These are phyloP conservation scores for Lagodon rhomboides DNA, from an alignment of 2,797 vertebrate genomes.

Conservation along the genomic window DNA sequence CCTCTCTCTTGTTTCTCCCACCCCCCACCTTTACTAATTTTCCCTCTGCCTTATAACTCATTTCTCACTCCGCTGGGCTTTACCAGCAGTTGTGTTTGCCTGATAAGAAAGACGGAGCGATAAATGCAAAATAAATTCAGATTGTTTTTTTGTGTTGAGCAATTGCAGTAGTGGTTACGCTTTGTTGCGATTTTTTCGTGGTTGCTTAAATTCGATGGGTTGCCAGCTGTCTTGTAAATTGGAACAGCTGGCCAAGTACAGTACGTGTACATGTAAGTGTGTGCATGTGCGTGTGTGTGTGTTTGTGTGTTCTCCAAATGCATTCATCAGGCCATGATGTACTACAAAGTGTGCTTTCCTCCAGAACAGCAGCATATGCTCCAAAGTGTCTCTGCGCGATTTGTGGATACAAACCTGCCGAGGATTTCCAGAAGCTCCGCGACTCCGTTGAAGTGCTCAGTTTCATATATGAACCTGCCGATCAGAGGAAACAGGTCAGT, in stretches of 20 bases:
- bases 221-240: conserved; percentile 32
- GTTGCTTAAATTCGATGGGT: conserved; percentile 16
- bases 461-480: conserved; percentile 93
- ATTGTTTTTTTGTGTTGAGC: conserved; percentile 20
- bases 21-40: conserved; percentile 32
- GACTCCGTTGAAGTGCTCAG: conserved; percentile 94
- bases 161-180: conserved; percentile 9
- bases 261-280: conserved; percentile 6
- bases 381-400: conserved; percentile 6
- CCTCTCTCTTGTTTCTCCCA: conserved; percentile 31
- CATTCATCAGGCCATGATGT: conserved; percentile 1
- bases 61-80: not conserved
- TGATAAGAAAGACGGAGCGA: conserved; percentile 13
- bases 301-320: conserved; percentile 4
- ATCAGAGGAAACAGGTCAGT: not conserved
- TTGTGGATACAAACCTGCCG: conserved; percentile 84
- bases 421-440: conserved; percentile 94
- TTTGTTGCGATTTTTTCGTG: conserved; percentile 20
- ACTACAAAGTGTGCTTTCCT: not conserved
- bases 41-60: conserved; percentile 17
- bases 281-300: conserved; percentile 18
- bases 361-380: not conserved
- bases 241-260: conserved; percentile 32
- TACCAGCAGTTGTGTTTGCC: conserved; percentile 15
- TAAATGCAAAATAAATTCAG: conserved; percentile 21